These are phyloP conservation scores for Todiramphus saurophagus DNA, from an alignment of 2,113 vertebrate genomes.

Conservation along the genomic window DNA sequence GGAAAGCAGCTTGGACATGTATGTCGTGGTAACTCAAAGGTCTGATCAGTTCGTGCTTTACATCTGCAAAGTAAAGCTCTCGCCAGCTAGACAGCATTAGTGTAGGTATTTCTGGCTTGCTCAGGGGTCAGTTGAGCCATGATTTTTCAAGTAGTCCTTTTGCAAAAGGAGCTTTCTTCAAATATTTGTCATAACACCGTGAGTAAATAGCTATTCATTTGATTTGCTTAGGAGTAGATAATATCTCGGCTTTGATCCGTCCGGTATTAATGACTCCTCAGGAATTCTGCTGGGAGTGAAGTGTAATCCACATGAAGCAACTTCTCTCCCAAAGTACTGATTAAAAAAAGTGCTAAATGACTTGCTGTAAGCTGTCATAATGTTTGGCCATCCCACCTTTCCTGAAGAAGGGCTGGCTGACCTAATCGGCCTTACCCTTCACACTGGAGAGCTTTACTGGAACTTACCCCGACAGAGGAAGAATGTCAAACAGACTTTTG, in stretches of 20 bases:
- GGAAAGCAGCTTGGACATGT: neutral
- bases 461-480: neutral
- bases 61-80: neutral
- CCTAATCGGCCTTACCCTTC: slow-evolving; percentile 32
- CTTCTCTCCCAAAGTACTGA: neutral
- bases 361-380: slow-evolving; percentile 6
- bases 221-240: slow-evolving; percentile 1
- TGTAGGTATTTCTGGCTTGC: neutral
- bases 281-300: slow-evolving; percentile 25
- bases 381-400: slow-evolving; percentile 45
- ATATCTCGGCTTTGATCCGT: slow-evolving; percentile 8
- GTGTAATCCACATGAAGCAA: neutral
- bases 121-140: neutral
- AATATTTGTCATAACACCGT: neutral
- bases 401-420: slow-evolving; percentile 32
- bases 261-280: neutral
- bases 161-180: neutral
- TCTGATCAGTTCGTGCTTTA: neutral
- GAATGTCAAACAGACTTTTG: neutral
- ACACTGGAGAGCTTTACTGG: slow-evolving; percentile 12
- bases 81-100: neutral
- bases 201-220: neutral
- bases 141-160: neutral
- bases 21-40: neutral
- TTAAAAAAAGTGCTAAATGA: neutral